Conservation (phyloP, 2,797 vertebrate genomes). For the Megaceryle alcyon region DNA sequence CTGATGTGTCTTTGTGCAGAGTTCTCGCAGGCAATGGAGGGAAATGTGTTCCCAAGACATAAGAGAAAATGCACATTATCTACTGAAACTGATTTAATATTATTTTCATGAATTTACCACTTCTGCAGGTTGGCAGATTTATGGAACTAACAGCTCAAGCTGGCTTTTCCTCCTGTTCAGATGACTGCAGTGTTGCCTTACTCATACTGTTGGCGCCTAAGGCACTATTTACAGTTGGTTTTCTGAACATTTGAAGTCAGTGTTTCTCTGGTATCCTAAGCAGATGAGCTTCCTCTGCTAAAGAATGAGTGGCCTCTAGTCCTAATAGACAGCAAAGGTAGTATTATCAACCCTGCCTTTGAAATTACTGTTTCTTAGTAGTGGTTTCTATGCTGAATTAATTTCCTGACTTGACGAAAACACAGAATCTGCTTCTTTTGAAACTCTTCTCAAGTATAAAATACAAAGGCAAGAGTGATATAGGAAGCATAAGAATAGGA, state of each 20-base stretch:
- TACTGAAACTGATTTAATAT: neutral
- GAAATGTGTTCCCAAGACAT: neutral
- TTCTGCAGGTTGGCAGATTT: neutral
- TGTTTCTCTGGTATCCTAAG: slow-evolving; percentile 2
- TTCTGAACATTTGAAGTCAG: neutral
- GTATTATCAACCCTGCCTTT: slow-evolving; percentile 33
- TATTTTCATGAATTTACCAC: neutral
- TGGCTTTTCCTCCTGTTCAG: neutral
- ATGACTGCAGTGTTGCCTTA: neutral
- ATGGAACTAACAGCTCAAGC: neutral
- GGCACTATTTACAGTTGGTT: neutral
- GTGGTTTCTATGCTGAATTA: slow-evolving; percentile 50
- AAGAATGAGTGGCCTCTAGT: neutral
- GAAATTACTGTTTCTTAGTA: slow-evolving; percentile 57
- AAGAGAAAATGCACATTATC: neutral
- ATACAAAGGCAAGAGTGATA: neutral
- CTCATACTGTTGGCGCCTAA: neutral
- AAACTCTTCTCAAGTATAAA: slow-evolving; percentile 50
- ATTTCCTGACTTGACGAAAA: slow-evolving; percentile 69
- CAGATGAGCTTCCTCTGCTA: neutral
- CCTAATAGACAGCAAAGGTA: slow-evolving; percentile 12
- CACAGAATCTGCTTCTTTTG: slow-evolving; percentile 35
- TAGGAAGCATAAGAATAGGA: neutral
- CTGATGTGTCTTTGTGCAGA: neutral
- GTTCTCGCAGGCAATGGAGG: neutral